Evolutionary conservation across 2,113 vertebrate species (phyloP).

Genomic region (Rhipidura dahli): DNA sequence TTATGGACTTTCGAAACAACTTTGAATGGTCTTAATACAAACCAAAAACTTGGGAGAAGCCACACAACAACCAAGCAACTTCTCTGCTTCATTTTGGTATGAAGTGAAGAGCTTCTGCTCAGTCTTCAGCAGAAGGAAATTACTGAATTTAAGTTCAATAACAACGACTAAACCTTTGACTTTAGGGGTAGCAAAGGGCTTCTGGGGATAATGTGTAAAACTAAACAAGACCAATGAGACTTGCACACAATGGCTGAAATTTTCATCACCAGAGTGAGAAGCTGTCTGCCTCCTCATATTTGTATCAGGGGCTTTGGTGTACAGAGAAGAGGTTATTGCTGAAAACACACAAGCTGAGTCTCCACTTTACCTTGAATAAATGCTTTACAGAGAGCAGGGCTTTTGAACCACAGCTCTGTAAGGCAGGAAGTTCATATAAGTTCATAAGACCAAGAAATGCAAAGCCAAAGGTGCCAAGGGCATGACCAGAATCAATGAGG

Average conservation of each 20-base stretch:
- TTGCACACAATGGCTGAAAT: not conserved
- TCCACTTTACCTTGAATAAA: not conserved
- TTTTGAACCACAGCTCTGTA: not conserved
- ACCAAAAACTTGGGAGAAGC: not conserved
- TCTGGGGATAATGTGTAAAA: not conserved
- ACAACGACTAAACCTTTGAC: not conserved
- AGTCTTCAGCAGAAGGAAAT: not conserved
- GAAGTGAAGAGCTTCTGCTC: not conserved
- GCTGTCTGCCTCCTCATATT: not conserved
- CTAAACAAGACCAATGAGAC: not conserved
- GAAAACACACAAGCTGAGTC: not conserved
- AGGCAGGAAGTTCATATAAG: not conserved
- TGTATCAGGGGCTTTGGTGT: not conserved
- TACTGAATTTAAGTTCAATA: not conserved
- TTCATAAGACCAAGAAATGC: not conserved
- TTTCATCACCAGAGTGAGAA: not conserved
- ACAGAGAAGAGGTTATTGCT: not conserved
- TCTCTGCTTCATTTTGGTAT: not conserved
- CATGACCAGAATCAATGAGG: not conserved
- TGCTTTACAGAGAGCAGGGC: not conserved
- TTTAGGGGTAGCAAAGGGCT: not conserved
- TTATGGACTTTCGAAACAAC: not conserved
- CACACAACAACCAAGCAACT: not conserved
- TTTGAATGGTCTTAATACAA: not conserved
- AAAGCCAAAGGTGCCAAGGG: not conserved